Base-by-base conservation (phyloP, 2,888 invertebrate genomes). In the Melinaea menophilus region DNA sequence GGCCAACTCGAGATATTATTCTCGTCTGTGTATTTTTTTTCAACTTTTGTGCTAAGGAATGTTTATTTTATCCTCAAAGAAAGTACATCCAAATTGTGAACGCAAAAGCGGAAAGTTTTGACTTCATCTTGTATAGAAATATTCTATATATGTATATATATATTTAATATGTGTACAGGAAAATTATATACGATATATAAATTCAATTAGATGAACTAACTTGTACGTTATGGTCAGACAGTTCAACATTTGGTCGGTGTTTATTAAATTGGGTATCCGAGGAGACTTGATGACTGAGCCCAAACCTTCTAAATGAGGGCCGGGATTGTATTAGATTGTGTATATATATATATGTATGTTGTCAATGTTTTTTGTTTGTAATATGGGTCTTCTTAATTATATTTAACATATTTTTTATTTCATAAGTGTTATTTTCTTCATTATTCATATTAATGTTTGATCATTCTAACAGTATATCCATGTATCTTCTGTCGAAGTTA, bases 181-280 rank as follows among this genome's bases (percentile, higher is more conserved):
- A 22, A 22, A 22, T 22, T 22, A 22, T 22, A 22, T 22, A 22
- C 22, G 22, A 31, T 11, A 22, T 51, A 9, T 31, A 22, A 51
- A 9, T 65, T 66, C 65, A 67, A 67, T 70, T 71, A 59, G 64
- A 62, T 59, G 66, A 64, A 61, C 65, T 55, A 59, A 63, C 64
- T 58, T 55, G 68, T 68, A 69, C 77, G 75, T 80, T 79, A 79
- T 79, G 80, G 77, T 78, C 75, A 75, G 74, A 77, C 78, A 72
- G 81, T 85, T 79, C 82, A 82, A 86, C 64, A 79, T 81, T 75
- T 76, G 78, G 71, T 70, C 80, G 81, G 84, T 84, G 86, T 86
- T 88, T 88, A 88, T 88, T 86, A 88, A 87, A 89, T 85, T 86
- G 79, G 75, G 79, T 79, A 76, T 81, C 83, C 83, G 81, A 79